Base-by-base conservation (phyloP, 2,113 vertebrate genomes). In the Thryonomys swinderianus region DNA sequence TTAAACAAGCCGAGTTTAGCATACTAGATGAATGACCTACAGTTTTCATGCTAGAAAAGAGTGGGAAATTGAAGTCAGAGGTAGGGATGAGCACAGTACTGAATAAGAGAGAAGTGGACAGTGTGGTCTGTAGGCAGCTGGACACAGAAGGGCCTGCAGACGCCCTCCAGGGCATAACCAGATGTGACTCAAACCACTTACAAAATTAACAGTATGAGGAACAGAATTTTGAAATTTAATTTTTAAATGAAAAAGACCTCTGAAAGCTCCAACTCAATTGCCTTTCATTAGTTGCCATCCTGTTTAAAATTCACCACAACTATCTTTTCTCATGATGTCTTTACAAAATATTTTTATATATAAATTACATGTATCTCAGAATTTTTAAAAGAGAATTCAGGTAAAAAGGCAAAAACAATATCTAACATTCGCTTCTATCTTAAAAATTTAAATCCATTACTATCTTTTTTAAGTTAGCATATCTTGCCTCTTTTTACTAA, bases 281-380 rank as follows among this genome's bases (percentile, higher is more conserved):
- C 21, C 45, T 73, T 71, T 95, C 48, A 69, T 53, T 93, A 66
- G 25, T 69, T 74, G 32, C 11, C 20, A 64, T 95, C 21, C 69
- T 84, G 79, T 66, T 86, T 87, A 55, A 79, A 90, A n/a, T 71
- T 89, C 84, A 89, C 7, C 84, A 93, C 91, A 53, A 17, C n/a
- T 76, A 73, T 67, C 37, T 76, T 91, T 93, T 37, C 23, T 2
- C 48, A 62, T 66, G n/a, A 83, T 45, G 6, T 32, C 27, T 78
- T 88, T 17, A 95, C 23, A 76, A 95, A 81, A 30, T 93, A 84
- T 74, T 45, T 73, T 93, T 59, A 57, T 59, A 57, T 40, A 73
- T 71, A 66, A 92, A 67, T 48, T 85, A 79, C 9, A 96, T 45
- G 69, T 11, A 40, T 74, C 57, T 93, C 37, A 66, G 40, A 16